A percentile compares a stretch with the other conserved stretches of the same genome.
Evolutionary conservation across 2,797 vertebrate genomes (phyloP).

Genomic region (Petrocephalus schoutedeni): DNA sequence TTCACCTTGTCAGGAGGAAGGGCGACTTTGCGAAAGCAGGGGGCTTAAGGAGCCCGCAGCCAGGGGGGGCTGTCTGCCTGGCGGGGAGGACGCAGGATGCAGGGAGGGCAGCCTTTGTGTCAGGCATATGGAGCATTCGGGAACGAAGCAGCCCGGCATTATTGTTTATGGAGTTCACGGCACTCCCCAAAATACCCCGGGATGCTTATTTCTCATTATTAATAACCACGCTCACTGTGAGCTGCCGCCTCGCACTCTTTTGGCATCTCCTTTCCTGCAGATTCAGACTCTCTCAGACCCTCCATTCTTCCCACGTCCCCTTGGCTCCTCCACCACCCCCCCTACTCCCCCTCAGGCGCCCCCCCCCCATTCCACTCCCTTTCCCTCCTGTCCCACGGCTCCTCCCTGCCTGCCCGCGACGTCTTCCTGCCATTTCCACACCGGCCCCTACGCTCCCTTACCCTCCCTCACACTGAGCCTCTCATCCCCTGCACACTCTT

Average conservation of each 20-base stretch:
- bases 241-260: not conserved
- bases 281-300: constrained; percentile 14
- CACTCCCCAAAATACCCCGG: not conserved
- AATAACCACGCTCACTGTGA: not conserved
- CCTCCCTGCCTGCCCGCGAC: too few species aligned
- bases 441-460: too few species aligned
- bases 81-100: not conserved
- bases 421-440: too few species aligned
- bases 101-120: not conserved
- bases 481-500: too few species aligned
- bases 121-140: not conserved
- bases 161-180: not conserved
- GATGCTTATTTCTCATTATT: not conserved
- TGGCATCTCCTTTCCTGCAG: not conserved
- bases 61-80: not conserved
- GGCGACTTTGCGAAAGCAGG: not conserved
- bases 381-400: too few species aligned
- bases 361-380: too few species aligned
- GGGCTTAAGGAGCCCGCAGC: not conserved
- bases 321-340: constrained; percentile 13
- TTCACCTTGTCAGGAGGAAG: not conserved
- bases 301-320: constrained; percentile 31
- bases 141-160: not conserved
- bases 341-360: not conserved
- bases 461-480: too few species aligned